Percentiles rank a stretch among this genome's conserved stretches.
Conservation (phyloP, 2,888 invertebrate species). For the Tromatobia lineatoria region DNA sequence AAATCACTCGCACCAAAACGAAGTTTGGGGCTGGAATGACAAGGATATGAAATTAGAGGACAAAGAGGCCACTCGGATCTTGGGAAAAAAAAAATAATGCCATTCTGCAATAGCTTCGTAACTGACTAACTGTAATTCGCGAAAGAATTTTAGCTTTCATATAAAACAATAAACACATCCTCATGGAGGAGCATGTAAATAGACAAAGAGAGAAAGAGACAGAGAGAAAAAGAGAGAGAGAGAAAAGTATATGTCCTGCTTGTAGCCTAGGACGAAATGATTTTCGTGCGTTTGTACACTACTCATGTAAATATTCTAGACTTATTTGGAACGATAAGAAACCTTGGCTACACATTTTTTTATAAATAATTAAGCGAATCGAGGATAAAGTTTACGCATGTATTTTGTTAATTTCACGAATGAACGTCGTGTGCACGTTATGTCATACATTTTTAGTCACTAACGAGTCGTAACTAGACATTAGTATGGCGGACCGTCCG, state of each 20-base stretch:
- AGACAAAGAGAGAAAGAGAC: not conserved
- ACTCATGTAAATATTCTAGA: slow-evolving; percentile 17
- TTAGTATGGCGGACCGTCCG: slow-evolving; percentile 44
- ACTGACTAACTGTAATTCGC: not conserved
- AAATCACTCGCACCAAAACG: slow-evolving; percentile 85
- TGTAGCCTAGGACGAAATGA: not conserved
- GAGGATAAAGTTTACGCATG: not conserved
- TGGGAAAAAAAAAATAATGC: not conserved
- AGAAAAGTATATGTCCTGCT: slow-evolving; percentile 1
- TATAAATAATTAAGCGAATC: not conserved
- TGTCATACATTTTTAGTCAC: slow-evolving; percentile 29
- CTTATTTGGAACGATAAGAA: not conserved
- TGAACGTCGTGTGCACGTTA: not conserved
- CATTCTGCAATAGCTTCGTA: not conserved
- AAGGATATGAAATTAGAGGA: slow-evolving; percentile 91
- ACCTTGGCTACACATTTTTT: not conserved
- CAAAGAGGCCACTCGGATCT: slow-evolving; percentile 69
- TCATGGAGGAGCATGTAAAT: not conserved
- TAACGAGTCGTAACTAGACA: slow-evolving; percentile 58
- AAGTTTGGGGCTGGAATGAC: slow-evolving; percentile 94
- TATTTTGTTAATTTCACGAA: not conserved
- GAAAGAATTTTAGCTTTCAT: not conserved
- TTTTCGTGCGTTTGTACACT: not conserved
- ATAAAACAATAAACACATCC: not conserved
- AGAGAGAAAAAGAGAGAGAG: not conserved